Evolutionary conservation across 2,113 vertebrate genomes (phyloP).

Genomic region (Gallinago undulata): DNA sequence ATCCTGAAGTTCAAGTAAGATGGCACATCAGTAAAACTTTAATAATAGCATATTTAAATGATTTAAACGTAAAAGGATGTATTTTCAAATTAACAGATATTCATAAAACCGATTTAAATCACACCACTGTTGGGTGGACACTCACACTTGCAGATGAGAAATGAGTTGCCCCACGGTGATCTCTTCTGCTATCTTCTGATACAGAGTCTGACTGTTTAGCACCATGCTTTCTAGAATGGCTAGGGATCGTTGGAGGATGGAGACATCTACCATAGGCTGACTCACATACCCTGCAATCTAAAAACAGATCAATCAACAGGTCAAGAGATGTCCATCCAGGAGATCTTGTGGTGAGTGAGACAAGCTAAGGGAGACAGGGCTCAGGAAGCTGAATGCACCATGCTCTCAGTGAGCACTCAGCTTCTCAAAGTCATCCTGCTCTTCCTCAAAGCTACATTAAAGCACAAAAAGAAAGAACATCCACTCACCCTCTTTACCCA

Average conservation of each 20-base stretch:
- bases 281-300: conserved; percentile 97
- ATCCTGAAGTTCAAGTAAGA: not conserved
- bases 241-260: conserved; percentile 94
- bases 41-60: not conserved
- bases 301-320: not conserved
- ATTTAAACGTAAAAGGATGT: not conserved
- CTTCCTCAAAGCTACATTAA: not conserved
- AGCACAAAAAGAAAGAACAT: not conserved
- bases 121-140: conserved; percentile 24
- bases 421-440: not conserved
- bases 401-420: not conserved
- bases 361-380: not conserved
- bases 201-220: conserved; percentile 96
- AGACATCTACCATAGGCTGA: conserved; percentile 95
- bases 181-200: conserved; percentile 95
- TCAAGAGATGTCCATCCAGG: not conserved
- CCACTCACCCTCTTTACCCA: not conserved
- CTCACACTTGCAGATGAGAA: conserved; percentile 99
- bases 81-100: not conserved
- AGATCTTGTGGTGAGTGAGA: not conserved
- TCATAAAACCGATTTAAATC: not conserved
- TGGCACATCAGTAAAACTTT: not conserved
- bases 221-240: conserved; percentile 99
- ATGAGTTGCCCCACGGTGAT: conserved; percentile 98
- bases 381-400: not conserved